These are phyloP conservation scores for Balanococcus diminutus DNA, from an alignment of 2,888 invertebrate genomes.

Conservation along the genomic window DNA sequence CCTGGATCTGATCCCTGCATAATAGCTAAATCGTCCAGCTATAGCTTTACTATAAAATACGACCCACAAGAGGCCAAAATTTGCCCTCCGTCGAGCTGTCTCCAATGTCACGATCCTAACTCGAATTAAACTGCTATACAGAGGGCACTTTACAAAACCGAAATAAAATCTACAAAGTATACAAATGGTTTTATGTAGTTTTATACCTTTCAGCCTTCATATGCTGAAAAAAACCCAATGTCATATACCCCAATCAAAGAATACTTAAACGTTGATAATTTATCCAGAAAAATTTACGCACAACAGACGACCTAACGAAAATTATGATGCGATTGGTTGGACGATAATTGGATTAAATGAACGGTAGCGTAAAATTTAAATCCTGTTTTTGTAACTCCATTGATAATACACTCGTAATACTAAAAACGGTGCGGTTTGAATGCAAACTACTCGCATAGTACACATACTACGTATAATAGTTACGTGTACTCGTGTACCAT, in stretches of 20 bases:
- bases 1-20: no score
- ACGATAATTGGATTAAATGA: slow-evolving; percentile 35
- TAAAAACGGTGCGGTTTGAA: neutral
- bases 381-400: slow-evolving; percentile 40
- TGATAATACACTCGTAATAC: neutral
- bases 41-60: no score
- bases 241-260: neutral
- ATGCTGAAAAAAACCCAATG: no score
- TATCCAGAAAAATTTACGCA: neutral
- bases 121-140: no score
- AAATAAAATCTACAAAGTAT: no score
- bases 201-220: no score
- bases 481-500: neutral
- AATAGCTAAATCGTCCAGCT: no score
- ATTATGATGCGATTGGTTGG: neutral
- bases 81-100: no score
- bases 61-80: no score
- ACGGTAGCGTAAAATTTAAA: slow-evolving; percentile 35
- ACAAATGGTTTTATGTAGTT: no score
- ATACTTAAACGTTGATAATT: neutral
- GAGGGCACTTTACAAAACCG: no score
- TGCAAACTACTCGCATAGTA: neutral
- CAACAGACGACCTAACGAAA: neutral
- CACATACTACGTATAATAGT: neutral
- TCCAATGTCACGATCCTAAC: no score